Base-by-base conservation (phyloP, 2,797 vertebrate species). In the Telmatherina bonti region DNA sequence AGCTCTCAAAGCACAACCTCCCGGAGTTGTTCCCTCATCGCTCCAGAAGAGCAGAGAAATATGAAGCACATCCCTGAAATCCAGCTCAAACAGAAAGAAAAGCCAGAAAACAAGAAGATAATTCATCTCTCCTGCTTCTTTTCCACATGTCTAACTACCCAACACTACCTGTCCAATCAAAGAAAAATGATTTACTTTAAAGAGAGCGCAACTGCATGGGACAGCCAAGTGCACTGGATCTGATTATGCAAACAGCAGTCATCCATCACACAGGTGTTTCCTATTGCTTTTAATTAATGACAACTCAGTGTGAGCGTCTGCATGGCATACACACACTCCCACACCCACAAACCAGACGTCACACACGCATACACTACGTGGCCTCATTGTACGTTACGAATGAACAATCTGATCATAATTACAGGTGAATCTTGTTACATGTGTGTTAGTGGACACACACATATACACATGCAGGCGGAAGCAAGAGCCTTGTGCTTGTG, bases 211-310 rank as follows among this genome's bases (percentile, higher is more conserved):
- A 49, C 35, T 66, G 49, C 12, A 18, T 24, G 67, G 67, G 55
- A 63, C 56, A 70, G 41, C 63, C 53, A 81, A 80, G 62, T 85
- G 80, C 78, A 78, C 69, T 82, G 82, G 79, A 88, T 91, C 85
- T 88, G 81, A 87, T 88, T 92, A 89, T 81, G 81, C 89, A 85
- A 84, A 87, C 82, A 79, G 78, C 24, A 76, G 54, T 74, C 86
- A 91, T 93, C 90, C 87, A 85, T 92, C 89, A 92, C 82, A 79
- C 85, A 89, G 83, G 84, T 91, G 88, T 85, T 88, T 88, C 85
- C 87, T 85, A 88, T 89, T 90, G 77, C 85, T 88, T 92, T 91
- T 91, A 91, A 94, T 93, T 93, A 93, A 93, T 87, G 87, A 73
- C 69, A 72, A 75, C 82, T 87, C 71, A 61, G 72, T 74, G 76